A percentile compares a stretch with the other conserved stretches of the same genome.
Conservation (phyloP, 1,140 invertebrate genomes). For the Leptoteleia sp. region DNA sequence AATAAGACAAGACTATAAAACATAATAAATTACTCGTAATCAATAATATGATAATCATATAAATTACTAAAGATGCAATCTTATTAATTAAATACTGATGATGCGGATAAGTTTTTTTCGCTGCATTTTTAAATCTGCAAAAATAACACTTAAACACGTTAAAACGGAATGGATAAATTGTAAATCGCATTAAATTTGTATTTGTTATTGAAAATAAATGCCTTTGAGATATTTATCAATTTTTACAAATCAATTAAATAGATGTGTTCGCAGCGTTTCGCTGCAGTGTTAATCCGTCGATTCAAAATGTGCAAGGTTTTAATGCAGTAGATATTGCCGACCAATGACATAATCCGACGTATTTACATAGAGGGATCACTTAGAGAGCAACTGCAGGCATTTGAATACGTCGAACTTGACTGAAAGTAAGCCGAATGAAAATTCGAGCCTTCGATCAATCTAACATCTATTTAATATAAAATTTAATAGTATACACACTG, state of each 20-base stretch:
- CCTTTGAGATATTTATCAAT: slow-evolving; percentile 2
- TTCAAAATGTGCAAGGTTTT: slow-evolving; percentile 82
- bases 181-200: slow-evolving; percentile 8
- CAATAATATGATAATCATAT: neutral
- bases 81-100: no score
- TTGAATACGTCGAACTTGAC: slow-evolving; percentile 80
- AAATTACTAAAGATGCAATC: neutral
- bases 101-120: no score
- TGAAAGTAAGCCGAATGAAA: slow-evolving; percentile 70
- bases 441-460: no score
- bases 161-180: neutral
- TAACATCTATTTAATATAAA: no score
- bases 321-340: slow-evolving; percentile 83
- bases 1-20: no score
- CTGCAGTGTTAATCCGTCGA: slow-evolving; percentile 83
- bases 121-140: no score
- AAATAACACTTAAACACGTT: no score
- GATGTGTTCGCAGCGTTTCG: slow-evolving; percentile 84
- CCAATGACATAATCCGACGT: slow-evolving; percentile 81
- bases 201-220: slow-evolving; percentile 12
- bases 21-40: no score
- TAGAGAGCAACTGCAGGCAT: slow-evolving; percentile 78
- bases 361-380: slow-evolving; percentile 85
- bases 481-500: no score
- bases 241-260: slow-evolving; percentile 81